Conservation (phyloP, 1,140 invertebrate genomes). For the Leptinotarsa texana region DNA sequence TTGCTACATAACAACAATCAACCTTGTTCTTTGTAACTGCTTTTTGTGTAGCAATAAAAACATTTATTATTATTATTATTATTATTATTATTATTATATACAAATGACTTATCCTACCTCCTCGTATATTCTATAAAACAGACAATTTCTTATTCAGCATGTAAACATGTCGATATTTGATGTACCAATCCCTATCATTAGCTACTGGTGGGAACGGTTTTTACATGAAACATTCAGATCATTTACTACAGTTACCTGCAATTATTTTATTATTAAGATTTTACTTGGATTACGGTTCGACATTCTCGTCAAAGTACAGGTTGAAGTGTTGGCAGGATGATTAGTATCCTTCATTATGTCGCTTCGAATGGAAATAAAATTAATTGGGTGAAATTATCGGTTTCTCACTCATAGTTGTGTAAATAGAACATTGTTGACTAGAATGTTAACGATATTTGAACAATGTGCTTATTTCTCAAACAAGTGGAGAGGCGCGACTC, state of each 20-base stretch:
- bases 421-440: too few species aligned
- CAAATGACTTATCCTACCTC: too few species aligned
- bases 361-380: background rate
- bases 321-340: conserved; percentile 4
- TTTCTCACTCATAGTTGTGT: background rate
- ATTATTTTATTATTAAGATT: conserved; percentile 1
- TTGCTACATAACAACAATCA: too few species aligned
- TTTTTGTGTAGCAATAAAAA: too few species aligned
- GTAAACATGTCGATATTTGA: conserved; percentile 6
- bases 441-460: too few species aligned
- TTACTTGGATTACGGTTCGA: background rate
- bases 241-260: background rate
- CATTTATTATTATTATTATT: too few species aligned
- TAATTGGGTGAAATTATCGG: background rate
- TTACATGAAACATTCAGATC: background rate
- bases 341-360: conserved; percentile 8
- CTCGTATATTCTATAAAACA: background rate
- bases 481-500: too few species aligned
- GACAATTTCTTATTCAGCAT: background rate
- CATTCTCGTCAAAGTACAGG: conserved; percentile 2
- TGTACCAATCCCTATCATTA: background rate
- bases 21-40: too few species aligned
- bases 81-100: too few species aligned
- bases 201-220: background rate
- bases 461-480: too few species aligned